These are phyloP conservation scores for Luidia sarsii DNA, from an alignment of 53 echinoderm and acorn worm species.

Conservation along the genomic window DNA sequence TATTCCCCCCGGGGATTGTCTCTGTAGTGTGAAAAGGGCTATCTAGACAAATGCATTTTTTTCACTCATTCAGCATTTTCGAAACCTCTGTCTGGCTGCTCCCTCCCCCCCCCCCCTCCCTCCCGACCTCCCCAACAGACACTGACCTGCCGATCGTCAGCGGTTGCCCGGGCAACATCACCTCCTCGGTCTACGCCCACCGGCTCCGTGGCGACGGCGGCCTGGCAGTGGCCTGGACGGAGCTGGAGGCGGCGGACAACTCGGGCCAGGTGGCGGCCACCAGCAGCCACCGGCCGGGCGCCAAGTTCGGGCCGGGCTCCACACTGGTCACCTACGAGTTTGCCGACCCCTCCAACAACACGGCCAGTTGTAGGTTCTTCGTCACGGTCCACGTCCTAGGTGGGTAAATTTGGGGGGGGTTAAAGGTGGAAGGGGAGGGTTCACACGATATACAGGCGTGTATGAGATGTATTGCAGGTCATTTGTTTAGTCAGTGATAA, in stretches of 20 bases:
- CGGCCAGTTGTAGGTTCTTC: constrained; percentile 9
- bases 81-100: too few relatives aligned
- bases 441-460: too few relatives aligned
- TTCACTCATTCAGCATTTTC: too few relatives aligned
- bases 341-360: constrained; percentile 25
- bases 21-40: too few relatives aligned
- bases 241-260: constrained; percentile 9
- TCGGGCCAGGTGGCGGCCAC: constrained; percentile 13
- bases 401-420: too few relatives aligned
- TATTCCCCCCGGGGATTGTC: too few relatives aligned
- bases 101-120: too few relatives aligned
- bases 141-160: constrained; percentile 16
- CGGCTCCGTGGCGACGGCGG: background rate
- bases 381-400: constrained; percentile 19
- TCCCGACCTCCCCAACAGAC: constrained; percentile 7
- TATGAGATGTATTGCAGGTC: too few relatives aligned
- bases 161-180: constrained; percentile 25
- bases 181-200: constrained; percentile 9
- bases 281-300: constrained; percentile 16
- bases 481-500: too few relatives aligned
- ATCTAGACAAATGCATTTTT: too few relatives aligned
- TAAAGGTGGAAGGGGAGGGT: too few relatives aligned
- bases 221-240: constrained; percentile 9
- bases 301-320: constrained; percentile 25
- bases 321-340: constrained; percentile 15